These are phyloP conservation scores for Hippocampus comes DNA, from an alignment of 2,113 vertebrate genomes.

Conservation along the genomic window DNA sequence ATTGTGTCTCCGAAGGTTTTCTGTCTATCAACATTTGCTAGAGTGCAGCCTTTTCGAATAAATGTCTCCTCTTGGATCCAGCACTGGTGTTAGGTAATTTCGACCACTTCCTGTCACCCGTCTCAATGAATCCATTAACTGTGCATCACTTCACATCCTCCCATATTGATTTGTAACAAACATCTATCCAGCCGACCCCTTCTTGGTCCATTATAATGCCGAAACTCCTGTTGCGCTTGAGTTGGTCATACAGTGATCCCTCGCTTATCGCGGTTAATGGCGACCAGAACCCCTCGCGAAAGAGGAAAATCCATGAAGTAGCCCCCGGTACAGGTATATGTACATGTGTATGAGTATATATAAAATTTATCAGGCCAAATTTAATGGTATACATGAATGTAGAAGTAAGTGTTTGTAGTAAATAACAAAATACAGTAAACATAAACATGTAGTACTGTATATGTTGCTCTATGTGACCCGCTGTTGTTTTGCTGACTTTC, in stretches of 20 bases:
- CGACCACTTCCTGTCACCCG: slow-evolving; percentile 59
- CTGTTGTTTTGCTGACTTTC: too few relatives aligned
- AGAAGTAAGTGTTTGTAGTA: too few relatives aligned
- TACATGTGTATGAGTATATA: too few relatives aligned
- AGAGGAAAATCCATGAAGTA: too few relatives aligned
- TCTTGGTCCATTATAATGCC: slow-evolving; percentile 26
- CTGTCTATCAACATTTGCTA: background rate
- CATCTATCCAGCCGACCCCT: slow-evolving; percentile 37
- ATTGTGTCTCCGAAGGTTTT: background rate
- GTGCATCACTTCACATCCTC: slow-evolving; percentile 57
- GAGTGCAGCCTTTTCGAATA: slow-evolving; percentile 10
- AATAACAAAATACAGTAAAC: too few relatives aligned
- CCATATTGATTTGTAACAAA: slow-evolving; percentile 60
- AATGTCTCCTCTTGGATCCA: slow-evolving; percentile 11
- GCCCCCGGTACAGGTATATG: too few relatives aligned
- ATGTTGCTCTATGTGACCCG: too few relatives aligned
- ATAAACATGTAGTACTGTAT: too few relatives aligned
- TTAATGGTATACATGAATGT: too few relatives aligned
- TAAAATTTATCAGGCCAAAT: too few relatives aligned
- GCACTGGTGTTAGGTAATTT: slow-evolving; percentile 38
- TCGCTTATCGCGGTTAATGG: too few relatives aligned
- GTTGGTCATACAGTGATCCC: background rate
- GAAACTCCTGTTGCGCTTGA: slow-evolving; percentile 15
- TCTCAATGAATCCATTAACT: slow-evolving; percentile 62
- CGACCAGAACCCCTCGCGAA: too few relatives aligned